Evolutionary conservation across 2,113 vertebrate species (phyloP), one percentile per base, ranked within the genome.

Genomic region (Thunnus maccoyii): DNA sequence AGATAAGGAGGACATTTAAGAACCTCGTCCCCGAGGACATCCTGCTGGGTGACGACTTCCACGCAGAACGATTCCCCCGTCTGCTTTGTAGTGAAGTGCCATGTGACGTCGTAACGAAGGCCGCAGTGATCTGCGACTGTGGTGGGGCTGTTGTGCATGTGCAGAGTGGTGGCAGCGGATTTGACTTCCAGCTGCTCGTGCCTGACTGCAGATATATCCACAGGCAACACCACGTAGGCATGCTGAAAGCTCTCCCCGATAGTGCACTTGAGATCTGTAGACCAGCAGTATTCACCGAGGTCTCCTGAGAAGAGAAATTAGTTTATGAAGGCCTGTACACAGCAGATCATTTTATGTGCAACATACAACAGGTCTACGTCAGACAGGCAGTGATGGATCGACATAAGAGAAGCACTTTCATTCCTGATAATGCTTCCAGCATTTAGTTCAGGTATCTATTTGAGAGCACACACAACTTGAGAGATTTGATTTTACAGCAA

Each of bases 281-380:
- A 71, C 94, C 95, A 96, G 75, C 95, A 96, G 74, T 93, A 91
- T 72, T 93, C 88, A 14, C 91, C 93, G 0, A 48, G 48, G 5
- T 85, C 88, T 46, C 90, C 95, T 96, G 77, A 50, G 32, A 61
- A 83, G 44, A 92, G 1, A 70, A 18, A 58, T 1, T 2, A 30
- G 16, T 52, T 46, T 2, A 20, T 64, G 4, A 69, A 64, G 61
- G 50, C 48, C n/a, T 6, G 3, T 4, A 30, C 25, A 18, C 7
- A 71, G 13, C 32, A 66, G 20, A 61, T 57, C 9, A 15, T n/a
- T 17, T 3, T 3, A 62, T 52, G 6, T 18, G 18, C 25, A 70
- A 46, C 20, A 52, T 72, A 17, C 44, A 71, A 50, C 41, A 4
- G 16, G 15, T 48, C 22, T 13, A 17, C 27, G 41, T 27, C 54